These are phyloP conservation scores for Bubalus kerabau DNA, from an alignment of 2,113 vertebrate genomes.

Conservation along the genomic window DNA sequence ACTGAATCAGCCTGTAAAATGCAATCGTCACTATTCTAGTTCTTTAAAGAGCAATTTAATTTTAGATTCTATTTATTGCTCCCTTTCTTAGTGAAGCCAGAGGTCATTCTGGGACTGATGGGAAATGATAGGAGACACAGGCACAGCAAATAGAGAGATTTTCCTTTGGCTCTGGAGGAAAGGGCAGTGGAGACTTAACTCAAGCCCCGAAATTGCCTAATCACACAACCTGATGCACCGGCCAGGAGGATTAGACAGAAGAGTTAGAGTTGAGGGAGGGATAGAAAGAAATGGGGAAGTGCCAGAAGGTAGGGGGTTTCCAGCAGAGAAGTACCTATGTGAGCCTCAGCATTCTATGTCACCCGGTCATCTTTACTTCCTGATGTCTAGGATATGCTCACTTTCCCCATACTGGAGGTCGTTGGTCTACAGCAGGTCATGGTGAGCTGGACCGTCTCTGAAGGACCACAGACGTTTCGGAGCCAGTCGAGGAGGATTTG, in stretches of 20 bases:
- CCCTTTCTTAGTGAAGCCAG: slow-evolving; percentile 20
- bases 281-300: neutral
- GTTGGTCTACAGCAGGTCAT: neutral
- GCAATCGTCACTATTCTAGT: neutral
- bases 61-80: slow-evolving; percentile 54
- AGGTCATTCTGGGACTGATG: neutral
- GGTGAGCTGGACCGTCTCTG: neutral
- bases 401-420: neutral
- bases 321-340: neutral
- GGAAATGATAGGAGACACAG: neutral
- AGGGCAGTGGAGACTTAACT: neutral
- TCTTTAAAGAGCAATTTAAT: slow-evolving; percentile 47
- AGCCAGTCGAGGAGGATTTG: neutral
- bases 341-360: neutral
- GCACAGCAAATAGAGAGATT: neutral
- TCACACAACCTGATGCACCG: neutral
- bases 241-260: neutral
- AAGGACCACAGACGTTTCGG: neutral
- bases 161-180: neutral
- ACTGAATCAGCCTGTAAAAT: slow-evolving; percentile 18
- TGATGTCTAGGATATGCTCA: neutral
- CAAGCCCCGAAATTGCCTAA: neutral
- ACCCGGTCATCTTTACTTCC: neutral
- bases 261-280: neutral
- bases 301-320: neutral